These are phyloP conservation scores for Palythoa caribaeorum DNA, from an alignment of 92 coral and sea anemone species.

Conservation along the genomic window DNA sequence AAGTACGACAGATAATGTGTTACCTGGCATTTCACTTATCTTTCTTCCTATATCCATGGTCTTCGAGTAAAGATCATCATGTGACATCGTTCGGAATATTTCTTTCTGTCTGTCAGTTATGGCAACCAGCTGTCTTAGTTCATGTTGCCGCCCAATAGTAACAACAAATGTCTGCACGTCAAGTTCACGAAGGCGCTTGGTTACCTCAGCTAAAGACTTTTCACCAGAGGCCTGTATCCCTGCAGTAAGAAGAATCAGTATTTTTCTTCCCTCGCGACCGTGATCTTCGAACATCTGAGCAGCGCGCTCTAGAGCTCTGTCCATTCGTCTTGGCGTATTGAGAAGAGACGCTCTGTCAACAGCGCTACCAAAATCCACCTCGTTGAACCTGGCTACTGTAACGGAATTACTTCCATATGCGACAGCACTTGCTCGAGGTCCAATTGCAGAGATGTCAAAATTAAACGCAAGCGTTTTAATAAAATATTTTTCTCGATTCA, in stretches of 20 bases:
- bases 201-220: constrained; percentile 25
- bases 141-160: constrained; percentile 15
- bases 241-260: constrained; percentile 52
- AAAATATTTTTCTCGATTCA: constrained; percentile 66
- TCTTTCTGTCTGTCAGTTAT: constrained; percentile 1
- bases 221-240: constrained; percentile 43
- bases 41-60: constrained; percentile 9
- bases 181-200: constrained; percentile 12
- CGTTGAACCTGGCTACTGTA: constrained; percentile 34
- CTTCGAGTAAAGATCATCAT: constrained; percentile 4
- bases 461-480: constrained; percentile 55
- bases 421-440: constrained; percentile 60
- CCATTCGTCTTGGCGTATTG: constrained; percentile 58
- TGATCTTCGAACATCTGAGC: constrained; percentile 28
- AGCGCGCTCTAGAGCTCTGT: constrained; percentile 75
- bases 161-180: constrained; percentile 29
- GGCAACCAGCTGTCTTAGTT: constrained; percentile 15
- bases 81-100: constrained; percentile 21
- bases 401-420: constrained; percentile 64
- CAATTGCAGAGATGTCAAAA: constrained; percentile 48
- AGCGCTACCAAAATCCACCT: constrained; percentile 16
- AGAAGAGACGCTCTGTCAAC: constrained; percentile 28
- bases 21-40: constrained; percentile 40
- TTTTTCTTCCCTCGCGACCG: constrained; percentile 46
- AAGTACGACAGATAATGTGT: background rate